Percentiles rank a stretch among this genome's conserved stretches.
Conservation (phyloP, 2,797 vertebrate species). For the Enteromius afrohamiltoni region DNA sequence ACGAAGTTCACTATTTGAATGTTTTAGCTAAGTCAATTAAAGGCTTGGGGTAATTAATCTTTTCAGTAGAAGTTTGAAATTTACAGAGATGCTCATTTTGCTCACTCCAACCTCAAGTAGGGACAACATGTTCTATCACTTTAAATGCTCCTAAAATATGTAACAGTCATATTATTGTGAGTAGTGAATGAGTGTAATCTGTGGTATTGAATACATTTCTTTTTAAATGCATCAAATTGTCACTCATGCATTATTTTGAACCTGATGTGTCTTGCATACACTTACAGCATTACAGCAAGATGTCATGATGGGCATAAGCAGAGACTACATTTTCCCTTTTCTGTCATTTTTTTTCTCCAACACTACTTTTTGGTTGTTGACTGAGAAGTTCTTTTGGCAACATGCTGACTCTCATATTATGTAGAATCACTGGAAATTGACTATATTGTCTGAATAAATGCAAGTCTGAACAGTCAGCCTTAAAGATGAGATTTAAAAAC, state of each 20-base stretch:
- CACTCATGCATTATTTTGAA: not conserved
- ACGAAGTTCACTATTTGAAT: not conserved
- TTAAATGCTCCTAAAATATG: not conserved
- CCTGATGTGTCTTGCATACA: not conserved
- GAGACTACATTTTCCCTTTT: not conserved
- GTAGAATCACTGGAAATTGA: not conserved
- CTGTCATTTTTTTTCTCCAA: not conserved
- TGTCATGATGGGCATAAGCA: not conserved
- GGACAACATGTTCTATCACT: not conserved
- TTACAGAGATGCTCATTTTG: not conserved
- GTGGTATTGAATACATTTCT: not conserved
- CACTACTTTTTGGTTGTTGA: not conserved
- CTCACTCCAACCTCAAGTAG: not conserved
- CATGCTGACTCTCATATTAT: slow-evolving; percentile 1
- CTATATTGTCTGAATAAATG: not conserved
- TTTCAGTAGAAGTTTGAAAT: not conserved
- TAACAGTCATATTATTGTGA: not conserved
- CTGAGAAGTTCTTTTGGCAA: not conserved
- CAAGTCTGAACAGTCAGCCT: not conserved
- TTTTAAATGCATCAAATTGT: not conserved
- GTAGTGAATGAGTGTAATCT: not conserved
- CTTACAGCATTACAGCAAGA: not conserved
- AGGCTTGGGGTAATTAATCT: too few relatives aligned
- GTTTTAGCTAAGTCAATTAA: too few relatives aligned
- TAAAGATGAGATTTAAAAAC: not conserved